Conservation (phyloP, 2,113 vertebrate genomes). For the Isurus oxyrinchus region DNA sequence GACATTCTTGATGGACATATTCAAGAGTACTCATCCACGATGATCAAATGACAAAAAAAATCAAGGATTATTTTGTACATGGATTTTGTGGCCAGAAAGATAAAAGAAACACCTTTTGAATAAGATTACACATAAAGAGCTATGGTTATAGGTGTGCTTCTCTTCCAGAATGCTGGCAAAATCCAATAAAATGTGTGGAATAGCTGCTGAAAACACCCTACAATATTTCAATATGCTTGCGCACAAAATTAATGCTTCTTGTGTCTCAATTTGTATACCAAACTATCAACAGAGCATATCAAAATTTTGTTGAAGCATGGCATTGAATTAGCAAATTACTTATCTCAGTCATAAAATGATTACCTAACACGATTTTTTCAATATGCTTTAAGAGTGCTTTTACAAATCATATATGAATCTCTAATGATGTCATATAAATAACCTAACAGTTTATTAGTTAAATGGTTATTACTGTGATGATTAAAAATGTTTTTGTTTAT, state of each 20-base stretch:
- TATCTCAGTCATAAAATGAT: background rate
- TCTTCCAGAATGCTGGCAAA: background rate
- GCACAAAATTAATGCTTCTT: background rate
- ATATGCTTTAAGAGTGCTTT: background rate
- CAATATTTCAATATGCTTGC: background rate
- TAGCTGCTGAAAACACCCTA: background rate
- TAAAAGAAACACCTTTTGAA: background rate
- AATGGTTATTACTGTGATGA: background rate
- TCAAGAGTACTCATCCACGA: background rate
- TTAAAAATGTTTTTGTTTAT: background rate
- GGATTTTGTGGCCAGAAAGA: background rate
- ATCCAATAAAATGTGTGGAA: background rate
- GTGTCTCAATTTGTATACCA: background rate
- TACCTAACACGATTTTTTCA: background rate
- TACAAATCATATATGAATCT: background rate
- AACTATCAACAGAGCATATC: background rate
- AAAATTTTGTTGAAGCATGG: background rate
- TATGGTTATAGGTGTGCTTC: background rate
- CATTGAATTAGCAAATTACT: background rate
- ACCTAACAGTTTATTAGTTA: background rate
- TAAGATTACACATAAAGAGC: background rate
- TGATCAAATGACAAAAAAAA: background rate
- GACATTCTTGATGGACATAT: background rate
- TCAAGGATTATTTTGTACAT: background rate
- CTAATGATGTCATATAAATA: background rate